Conservation (phyloP, 2,888 invertebrate genomes). For the Tinea pellionella region DNA sequence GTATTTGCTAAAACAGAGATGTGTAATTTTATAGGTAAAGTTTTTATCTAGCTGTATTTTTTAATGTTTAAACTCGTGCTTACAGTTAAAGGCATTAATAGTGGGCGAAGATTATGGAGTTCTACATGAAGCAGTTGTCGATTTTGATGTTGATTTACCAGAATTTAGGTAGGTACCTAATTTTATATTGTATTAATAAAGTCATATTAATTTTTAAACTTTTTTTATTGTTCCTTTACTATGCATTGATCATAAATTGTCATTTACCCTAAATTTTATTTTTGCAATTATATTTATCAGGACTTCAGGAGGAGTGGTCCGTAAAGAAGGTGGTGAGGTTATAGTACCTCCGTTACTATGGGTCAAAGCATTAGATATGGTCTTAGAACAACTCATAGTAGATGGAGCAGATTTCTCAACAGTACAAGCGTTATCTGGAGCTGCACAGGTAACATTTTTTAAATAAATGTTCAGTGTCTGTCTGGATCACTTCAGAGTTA, state of each 20-base stretch:
- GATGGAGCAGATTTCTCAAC: slow-evolving; percentile 85
- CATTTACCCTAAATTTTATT: no score
- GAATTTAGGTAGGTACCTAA: slow-evolving; percentile 79
- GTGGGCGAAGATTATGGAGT: slow-evolving; percentile 79
- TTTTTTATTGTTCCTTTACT: no score
- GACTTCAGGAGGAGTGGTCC: slow-evolving; percentile 68
- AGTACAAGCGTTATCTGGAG: slow-evolving; percentile 88
- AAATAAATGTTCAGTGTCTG: no score
- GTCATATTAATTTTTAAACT: not conserved
- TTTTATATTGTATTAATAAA: not conserved
- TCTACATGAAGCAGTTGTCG: slow-evolving; percentile 83
- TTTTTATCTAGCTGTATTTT: no score
- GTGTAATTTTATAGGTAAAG: not conserved
- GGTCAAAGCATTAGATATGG: slow-evolving; percentile 94
- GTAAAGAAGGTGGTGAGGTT: slow-evolving; percentile 67
- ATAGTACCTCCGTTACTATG: slow-evolving; percentile 92
- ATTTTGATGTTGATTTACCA: slow-evolving; percentile 93
- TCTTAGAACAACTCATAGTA: slow-evolving; percentile 84
- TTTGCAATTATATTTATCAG: slow-evolving; percentile 32
- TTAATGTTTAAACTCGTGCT: not conserved
- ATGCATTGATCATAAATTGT: no score
- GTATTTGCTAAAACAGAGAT: no score
- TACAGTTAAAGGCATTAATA: slow-evolving; percentile 89
- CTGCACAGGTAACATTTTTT: slow-evolving; percentile 84
- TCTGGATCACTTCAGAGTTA: no score